Base-by-base conservation (phyloP, 2,113 vertebrate species). In the Thalassarche chlororhynchos region DNA sequence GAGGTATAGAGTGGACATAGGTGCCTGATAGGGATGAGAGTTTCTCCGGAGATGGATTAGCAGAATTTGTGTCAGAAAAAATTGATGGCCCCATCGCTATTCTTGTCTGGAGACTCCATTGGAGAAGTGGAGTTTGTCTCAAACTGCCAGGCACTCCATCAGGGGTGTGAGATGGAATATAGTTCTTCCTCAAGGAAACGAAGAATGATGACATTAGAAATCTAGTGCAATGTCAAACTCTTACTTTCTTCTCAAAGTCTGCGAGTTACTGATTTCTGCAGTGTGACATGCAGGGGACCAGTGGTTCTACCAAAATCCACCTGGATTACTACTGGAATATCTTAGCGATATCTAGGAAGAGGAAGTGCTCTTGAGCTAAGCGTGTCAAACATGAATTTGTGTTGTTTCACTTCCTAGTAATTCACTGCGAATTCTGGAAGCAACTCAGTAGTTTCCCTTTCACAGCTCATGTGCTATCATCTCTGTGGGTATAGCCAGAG, bases 71-170 rank as follows among this genome's bases (percentile, higher is more conserved):
- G 2, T 55, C 23, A 83, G 17, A 69, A 88, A 70, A 69, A 70
- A 25, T 1, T 26, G 42, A 51, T 32, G 42, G 26, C 5, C 7
- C 8, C 14, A n/a, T 64, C 1, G 0, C 17, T 51, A 1, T 17
- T 85, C 34, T 76, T 44, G 26, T 34, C 62, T 69, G 40, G 26
- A 64, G n/a, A 54, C 34, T 40, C 46, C 20, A 47, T 17, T 36
- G 54, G 9, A 61, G 54, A 87, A 87, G 17, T 52, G 16, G 24
- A 58, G 34, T 46, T 47, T 46, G 34, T 32, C 31, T 72, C 34
- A 36, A 74, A 61, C 46, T 23, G 36, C 12, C n/a, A 74, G 47
- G 16, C n/a, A 36, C 3, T 65, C 20, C 12, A n/a, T n/a, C 32
- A 57, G 16, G 18, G 8, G 5, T 40, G 38, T 47, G 21, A 86